A percentile compares a stretch with the other conserved stretches of the same genome.
These are phyloP conservation scores for Holacanthella duospinosa DNA, from an alignment of 2,888 invertebrate species.

Conservation along the genomic window DNA sequence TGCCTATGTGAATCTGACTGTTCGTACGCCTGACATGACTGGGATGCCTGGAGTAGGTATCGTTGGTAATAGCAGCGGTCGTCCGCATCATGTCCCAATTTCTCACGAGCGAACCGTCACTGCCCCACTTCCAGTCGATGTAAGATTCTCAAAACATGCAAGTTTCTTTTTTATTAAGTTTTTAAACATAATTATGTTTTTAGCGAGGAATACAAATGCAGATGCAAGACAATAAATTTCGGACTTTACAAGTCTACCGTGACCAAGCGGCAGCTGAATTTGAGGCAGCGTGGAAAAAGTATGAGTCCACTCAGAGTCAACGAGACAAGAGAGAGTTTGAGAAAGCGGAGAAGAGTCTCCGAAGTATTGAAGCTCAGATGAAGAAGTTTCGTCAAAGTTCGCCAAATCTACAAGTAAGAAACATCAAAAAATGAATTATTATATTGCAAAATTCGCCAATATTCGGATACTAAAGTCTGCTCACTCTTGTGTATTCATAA, in stretches of 20 bases:
- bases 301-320: constrained; percentile 28
- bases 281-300: constrained; percentile 31
- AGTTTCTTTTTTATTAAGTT: too few species aligned
- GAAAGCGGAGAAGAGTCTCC: constrained; percentile 33
- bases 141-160: too few species aligned
- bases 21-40: constrained; percentile 38
- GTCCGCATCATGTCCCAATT: constrained; percentile 28
- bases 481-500: too few species aligned
- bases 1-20: constrained; percentile 45
- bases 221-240: constrained; percentile 32
- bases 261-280: constrained; percentile 34
- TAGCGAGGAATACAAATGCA: constrained; percentile 34
- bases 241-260: constrained; percentile 33
- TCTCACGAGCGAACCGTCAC: constrained; percentile 40
- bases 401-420: constrained; percentile 35
- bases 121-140: constrained; percentile 43
- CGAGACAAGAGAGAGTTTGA: constrained; percentile 33
- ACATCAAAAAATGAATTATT: too few species aligned
- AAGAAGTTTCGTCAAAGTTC: constrained; percentile 32
- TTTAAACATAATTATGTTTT: too few species aligned
- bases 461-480: too few species aligned
- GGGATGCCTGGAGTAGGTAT: constrained; percentile 34
- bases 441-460: background rate
- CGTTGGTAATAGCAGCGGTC: constrained; percentile 30
- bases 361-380: constrained; percentile 35